These are phyloP conservation scores for Lepus timidus DNA, from an alignment of 2,113 vertebrate genomes.

Conservation along the genomic window DNA sequence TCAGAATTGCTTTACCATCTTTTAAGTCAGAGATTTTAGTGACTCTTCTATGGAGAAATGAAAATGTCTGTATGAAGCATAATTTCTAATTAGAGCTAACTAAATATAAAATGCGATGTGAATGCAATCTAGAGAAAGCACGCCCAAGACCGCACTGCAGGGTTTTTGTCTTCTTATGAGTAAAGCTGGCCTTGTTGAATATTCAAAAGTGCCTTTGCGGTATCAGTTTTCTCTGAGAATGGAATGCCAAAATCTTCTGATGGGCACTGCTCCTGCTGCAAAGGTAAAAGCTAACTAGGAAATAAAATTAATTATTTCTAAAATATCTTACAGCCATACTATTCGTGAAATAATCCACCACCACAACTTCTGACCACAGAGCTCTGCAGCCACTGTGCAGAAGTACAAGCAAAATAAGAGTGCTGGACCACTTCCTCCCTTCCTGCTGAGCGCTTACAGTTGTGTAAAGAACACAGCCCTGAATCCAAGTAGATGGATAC, in stretches of 20 bases:
- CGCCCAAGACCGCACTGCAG: not conserved
- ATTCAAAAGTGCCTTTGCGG: not conserved
- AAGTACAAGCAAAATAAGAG: not conserved
- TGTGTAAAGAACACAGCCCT: not conserved
- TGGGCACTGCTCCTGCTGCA: not conserved
- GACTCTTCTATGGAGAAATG: not conserved
- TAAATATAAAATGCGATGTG: not conserved
- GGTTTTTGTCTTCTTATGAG: not conserved
- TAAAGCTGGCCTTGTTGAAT: not conserved
- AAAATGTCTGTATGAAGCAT: not conserved
- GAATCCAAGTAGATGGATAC: conserved; percentile 30
- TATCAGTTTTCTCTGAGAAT: conserved; percentile 1
- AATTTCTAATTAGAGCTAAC: conserved; percentile 42
- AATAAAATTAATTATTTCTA: conserved; percentile 12
- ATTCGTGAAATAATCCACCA: not conserved
- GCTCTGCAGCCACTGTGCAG: not conserved
- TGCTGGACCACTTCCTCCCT: not conserved
- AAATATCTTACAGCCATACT: not conserved
- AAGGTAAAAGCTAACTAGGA: not conserved
- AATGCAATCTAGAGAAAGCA: not conserved
- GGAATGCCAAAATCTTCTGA: not conserved
- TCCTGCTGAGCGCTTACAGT: conserved; percentile 4
- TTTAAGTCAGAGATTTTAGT: conserved; percentile 33
- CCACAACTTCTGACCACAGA: not conserved
- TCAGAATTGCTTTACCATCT: not conserved